Percentiles rank a stretch among this genome's conserved stretches.
phyloP scores from a whole-genome alignment of 1,140 invertebrate genomes.

The Cheumatopsyche charites region DNA sequence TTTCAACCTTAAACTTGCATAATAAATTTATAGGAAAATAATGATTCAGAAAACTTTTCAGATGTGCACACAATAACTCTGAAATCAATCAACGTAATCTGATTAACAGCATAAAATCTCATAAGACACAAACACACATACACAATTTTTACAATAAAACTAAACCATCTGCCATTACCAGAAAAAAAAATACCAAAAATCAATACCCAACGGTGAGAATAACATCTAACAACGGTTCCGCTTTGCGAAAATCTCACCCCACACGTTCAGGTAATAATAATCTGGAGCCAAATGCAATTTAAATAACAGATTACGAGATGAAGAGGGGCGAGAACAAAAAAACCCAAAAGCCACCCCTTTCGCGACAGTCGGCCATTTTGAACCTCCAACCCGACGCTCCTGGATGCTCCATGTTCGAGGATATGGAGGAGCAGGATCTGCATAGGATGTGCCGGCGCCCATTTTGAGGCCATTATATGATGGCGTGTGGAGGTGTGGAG shows the following conservation, averaged over 20 bases:
- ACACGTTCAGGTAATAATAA: slow-evolving; percentile 43
- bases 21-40: too few relatives aligned
- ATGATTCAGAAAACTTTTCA: too few relatives aligned
- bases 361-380: slow-evolving; percentile 41
- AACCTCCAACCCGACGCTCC: slow-evolving; percentile 42
- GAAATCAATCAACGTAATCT: too few relatives aligned
- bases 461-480: background rate
- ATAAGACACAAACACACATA: too few relatives aligned
- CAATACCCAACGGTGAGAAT: slow-evolving; percentile 12
- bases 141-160: too few relatives aligned
- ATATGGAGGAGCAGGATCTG: slow-evolving; percentile 38
- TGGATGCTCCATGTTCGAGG: slow-evolving; percentile 39
- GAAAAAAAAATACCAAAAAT: slow-evolving; percentile 4
- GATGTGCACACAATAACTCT: too few relatives aligned
- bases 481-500: background rate
- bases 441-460: slow-evolving; percentile 16
- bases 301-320: slow-evolving; percentile 45
- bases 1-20: too few relatives aligned
- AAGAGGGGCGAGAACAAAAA: too few relatives aligned
- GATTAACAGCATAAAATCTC: too few relatives aligned
- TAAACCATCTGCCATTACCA: background rate
- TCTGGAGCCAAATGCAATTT: slow-evolving; percentile 45
- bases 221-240: background rate
- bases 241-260: slow-evolving; percentile 5
- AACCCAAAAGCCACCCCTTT: slow-evolving; percentile 12